Conservation (phyloP, 2,888 invertebrate species). For the Frankliniella intonsa region DNA sequence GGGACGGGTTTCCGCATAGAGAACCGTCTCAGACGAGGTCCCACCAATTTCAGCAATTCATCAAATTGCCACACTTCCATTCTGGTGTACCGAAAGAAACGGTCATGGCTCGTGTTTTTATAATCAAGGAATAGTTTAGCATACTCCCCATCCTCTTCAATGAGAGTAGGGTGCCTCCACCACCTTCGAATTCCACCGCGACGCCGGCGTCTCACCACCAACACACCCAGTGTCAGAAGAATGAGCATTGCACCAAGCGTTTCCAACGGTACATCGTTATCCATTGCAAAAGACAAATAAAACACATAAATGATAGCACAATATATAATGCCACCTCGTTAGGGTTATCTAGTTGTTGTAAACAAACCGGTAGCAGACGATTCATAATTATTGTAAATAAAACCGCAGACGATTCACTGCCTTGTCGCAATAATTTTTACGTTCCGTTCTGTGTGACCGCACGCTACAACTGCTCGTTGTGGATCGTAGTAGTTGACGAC, state of each 20-base stretch:
- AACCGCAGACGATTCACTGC: background rate
- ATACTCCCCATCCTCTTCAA: background rate
- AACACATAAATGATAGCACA: background rate
- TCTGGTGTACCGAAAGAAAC: background rate
- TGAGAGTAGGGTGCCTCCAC: background rate
- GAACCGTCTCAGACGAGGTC: background rate
- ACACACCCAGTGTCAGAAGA: background rate
- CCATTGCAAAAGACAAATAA: background rate
- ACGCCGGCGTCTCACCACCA: background rate
- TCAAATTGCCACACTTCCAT: background rate
- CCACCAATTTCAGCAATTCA: background rate
- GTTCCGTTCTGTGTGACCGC: background rate
- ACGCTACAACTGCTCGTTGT: background rate
- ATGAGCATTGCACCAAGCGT: background rate
- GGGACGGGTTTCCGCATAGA: background rate
- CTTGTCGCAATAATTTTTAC: background rate
- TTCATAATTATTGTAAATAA: too few relatives aligned
- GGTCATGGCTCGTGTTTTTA: background rate
- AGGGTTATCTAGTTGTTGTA: background rate
- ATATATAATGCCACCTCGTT: too few relatives aligned
- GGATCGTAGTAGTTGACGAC: background rate
- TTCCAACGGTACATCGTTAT: background rate
- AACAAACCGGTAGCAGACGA: too few relatives aligned
- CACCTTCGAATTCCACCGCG: background rate
- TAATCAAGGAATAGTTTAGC: background rate